Conservation (phyloP, 2,113 vertebrate species). For the Meles meles region DNA sequence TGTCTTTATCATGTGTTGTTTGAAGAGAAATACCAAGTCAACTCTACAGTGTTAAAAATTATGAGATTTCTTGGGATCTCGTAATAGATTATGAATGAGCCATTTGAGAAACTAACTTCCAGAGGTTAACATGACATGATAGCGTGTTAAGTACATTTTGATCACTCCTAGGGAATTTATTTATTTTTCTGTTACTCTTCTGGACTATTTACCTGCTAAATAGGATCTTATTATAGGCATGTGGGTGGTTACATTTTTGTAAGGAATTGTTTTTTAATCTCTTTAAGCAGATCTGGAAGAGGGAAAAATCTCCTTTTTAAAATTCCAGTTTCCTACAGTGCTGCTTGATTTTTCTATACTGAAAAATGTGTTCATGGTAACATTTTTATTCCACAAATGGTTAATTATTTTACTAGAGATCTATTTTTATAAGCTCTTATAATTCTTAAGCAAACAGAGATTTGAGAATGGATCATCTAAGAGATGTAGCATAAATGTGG, state of each 20-base stretch:
- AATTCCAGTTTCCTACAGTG: background rate
- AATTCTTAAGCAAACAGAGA: background rate
- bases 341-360: background rate
- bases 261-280: background rate
- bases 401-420: background rate
- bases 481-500: background rate
- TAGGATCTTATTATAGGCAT: background rate
- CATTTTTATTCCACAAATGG: background rate
- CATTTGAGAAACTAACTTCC: background rate
- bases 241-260: background rate
- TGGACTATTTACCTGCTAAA: background rate
- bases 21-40: constrained; percentile 23
- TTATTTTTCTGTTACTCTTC: background rate
- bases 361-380: constrained; percentile 8
- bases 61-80: background rate
- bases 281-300: background rate
- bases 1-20: constrained; percentile 26
- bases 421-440: background rate
- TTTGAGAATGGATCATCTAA: background rate
- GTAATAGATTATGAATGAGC: constrained; percentile 17
- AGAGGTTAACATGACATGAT: background rate
- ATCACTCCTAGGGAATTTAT: background rate
- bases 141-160: constrained; percentile 20
- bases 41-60: background rate
- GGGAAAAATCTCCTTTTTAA: background rate